Evolutionary conservation across 2,113 vertebrate genomes (phyloP).

Genomic region (Sisor rabdophorus): DNA sequence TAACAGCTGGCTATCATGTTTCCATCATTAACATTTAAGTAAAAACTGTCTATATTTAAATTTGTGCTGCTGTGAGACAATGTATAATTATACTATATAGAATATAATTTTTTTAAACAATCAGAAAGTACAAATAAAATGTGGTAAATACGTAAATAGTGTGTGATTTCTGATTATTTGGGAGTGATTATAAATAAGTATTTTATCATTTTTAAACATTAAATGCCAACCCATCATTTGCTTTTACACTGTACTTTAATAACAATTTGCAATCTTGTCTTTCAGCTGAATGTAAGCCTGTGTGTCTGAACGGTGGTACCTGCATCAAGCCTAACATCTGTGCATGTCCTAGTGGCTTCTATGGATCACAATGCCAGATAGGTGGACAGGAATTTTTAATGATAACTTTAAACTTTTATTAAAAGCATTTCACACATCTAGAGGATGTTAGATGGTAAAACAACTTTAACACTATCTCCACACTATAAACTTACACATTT

Average conservation of each 20-base stretch:
- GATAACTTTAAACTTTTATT: neutral
- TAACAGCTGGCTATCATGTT: too few species aligned
- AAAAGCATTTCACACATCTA: neutral
- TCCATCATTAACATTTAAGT: too few species aligned
- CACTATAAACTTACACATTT: too few species aligned
- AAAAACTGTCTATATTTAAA: too few species aligned
- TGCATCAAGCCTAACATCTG: constrained; percentile 81
- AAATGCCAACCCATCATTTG: neutral
- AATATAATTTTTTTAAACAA: too few species aligned
- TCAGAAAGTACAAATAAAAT: too few species aligned
- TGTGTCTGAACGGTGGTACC: constrained; percentile 86
- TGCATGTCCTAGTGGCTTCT: constrained; percentile 84
- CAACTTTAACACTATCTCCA: neutral
- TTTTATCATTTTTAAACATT: too few species aligned
- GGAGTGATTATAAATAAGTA: neutral
- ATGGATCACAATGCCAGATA: constrained; percentile 84
- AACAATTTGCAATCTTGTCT: neutral
- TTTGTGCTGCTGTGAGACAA: too few species aligned
- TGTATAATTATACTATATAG: too few species aligned
- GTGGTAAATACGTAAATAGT: too few species aligned
- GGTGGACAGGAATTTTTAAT: constrained; percentile 59
- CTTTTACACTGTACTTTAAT: neutral
- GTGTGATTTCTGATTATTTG: too few species aligned
- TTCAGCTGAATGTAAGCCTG: constrained; percentile 78
- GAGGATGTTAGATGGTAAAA: neutral